Evolutionary conservation across 2,888 invertebrate species (phyloP).

Genomic region (Agrilus mali): DNA sequence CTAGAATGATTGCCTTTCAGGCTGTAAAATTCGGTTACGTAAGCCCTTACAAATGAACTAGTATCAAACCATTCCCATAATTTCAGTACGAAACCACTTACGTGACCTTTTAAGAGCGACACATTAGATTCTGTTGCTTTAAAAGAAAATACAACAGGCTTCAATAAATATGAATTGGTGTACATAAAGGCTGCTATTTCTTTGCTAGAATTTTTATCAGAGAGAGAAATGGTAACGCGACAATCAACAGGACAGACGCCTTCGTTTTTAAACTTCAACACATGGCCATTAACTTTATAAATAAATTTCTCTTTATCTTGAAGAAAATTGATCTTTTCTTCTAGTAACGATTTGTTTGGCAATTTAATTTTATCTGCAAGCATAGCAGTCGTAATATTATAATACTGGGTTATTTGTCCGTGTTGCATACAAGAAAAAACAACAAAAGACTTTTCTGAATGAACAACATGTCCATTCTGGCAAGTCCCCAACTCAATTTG

Average conservation of each 20-base stretch:
- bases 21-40: background rate
- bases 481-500: slow-evolving; percentile 48
- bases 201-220: slow-evolving; percentile 40
- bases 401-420: slow-evolving; percentile 9
- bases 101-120: slow-evolving; percentile 35
- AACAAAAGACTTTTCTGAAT: slow-evolving; percentile 35
- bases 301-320: too few relatives aligned
- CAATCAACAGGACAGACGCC: slow-evolving; percentile 61
- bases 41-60: slow-evolving; percentile 5
- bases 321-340: slow-evolving; percentile 3
- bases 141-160: slow-evolving; percentile 55
- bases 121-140: slow-evolving; percentile 31
- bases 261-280: slow-evolving; percentile 55
- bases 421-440: slow-evolving; percentile 41
- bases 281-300: slow-evolving; percentile 41
- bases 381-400: background rate
- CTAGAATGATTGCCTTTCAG: slow-evolving; percentile 5
- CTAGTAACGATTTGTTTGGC: slow-evolving; percentile 7
- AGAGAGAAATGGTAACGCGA: slow-evolving; percentile 46
- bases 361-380: slow-evolving; percentile 4
- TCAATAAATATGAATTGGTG: slow-evolving; percentile 57
- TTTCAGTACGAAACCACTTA: slow-evolving; percentile 67
- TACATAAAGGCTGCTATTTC: slow-evolving; percentile 41
- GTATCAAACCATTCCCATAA: slow-evolving; percentile 65
- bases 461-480: slow-evolving; percentile 42